phyloP scores from a whole-genome alignment of 2,797 vertebrate genomes.

The Labroides dimidiatus region DNA sequence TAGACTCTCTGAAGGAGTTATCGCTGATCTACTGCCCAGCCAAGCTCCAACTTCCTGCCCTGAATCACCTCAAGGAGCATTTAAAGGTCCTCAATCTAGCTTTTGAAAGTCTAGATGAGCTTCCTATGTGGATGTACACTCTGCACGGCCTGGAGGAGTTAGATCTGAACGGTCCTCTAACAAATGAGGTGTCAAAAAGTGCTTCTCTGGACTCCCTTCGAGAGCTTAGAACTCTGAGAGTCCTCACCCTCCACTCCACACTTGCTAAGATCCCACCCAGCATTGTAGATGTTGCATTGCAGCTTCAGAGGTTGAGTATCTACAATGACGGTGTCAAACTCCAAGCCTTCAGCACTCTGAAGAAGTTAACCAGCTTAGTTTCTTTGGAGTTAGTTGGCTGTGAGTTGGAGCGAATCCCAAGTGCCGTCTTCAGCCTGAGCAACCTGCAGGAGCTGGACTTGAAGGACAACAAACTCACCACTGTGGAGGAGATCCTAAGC shows the following conservation, averaged over 20 bases:
- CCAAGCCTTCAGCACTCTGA: constrained; percentile 88
- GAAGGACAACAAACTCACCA: constrained; percentile 88
- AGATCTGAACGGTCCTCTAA: constrained; percentile 86
- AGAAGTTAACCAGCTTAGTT: constrained; percentile 85
- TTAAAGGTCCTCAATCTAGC: constrained; percentile 87
- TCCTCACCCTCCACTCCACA: constrained; percentile 83
- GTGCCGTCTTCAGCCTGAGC: constrained; percentile 88
- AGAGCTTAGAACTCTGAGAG: constrained; percentile 87
- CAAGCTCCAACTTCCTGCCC: constrained; percentile 86
- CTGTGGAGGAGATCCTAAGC: constrained; percentile 92
- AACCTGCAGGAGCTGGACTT: constrained; percentile 90
- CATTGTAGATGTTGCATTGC: constrained; percentile 82
- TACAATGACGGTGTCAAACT: constrained; percentile 87
- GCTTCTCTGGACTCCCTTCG: constrained; percentile 85
- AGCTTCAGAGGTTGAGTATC: constrained; percentile 86
- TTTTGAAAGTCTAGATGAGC: constrained; percentile 85
- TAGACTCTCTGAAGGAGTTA: constrained; percentile 87
- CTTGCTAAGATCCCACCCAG: constrained; percentile 88
- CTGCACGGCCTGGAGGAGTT: constrained; percentile 88
- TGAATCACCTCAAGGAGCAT: constrained; percentile 85
- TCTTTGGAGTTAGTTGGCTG: constrained; percentile 88
- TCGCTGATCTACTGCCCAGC: constrained; percentile 85
- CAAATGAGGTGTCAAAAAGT: constrained; percentile 81
- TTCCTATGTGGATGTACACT: constrained; percentile 90
- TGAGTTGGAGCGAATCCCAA: constrained; percentile 90